Percentiles rank a stretch among this genome's conserved stretches.
Evolutionary conservation across 2,888 invertebrate species (phyloP).

Genomic region (Limnephilus rhombicus): DNA sequence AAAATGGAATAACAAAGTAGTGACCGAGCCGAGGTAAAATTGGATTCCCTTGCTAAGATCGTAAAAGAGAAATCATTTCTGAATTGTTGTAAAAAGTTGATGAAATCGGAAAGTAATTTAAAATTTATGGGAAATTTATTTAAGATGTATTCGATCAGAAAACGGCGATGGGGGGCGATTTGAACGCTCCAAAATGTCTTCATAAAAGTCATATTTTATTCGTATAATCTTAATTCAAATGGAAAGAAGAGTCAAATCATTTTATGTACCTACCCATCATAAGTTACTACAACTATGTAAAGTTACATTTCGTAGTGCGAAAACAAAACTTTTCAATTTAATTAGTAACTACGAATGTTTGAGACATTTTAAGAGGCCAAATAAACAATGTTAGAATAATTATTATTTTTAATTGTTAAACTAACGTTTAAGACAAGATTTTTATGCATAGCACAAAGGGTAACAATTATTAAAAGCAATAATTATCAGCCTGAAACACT

Average conservation of each 20-base stretch:
- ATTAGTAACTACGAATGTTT: not conserved
- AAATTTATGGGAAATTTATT: conserved; percentile 28
- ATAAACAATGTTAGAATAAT: not conserved
- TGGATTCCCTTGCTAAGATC: conserved; percentile 8
- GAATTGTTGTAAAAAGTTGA: conserved; percentile 29
- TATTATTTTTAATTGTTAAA: no score
- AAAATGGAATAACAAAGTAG: not conserved
- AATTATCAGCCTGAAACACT: no score
- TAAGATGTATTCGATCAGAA: conserved; percentile 33
- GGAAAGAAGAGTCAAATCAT: not conserved
- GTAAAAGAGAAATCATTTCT: conserved; percentile 10
- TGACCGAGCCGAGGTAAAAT: not conserved
- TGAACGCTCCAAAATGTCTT: not conserved
- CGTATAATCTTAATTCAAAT: not conserved
- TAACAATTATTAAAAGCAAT: no score
- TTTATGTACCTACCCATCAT: not conserved
- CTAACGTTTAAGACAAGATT: no score
- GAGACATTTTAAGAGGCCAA: not conserved
- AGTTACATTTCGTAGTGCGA: not conserved
- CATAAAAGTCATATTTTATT: not conserved
- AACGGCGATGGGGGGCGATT: not conserved
- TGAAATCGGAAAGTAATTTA: conserved; percentile 33
- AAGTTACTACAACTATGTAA: not conserved
- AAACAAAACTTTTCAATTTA: not conserved
- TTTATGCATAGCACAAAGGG: no score